These are phyloP conservation scores for Acrobasis consociella DNA, from an alignment of 2,888 invertebrate genomes.

Conservation along the genomic window DNA sequence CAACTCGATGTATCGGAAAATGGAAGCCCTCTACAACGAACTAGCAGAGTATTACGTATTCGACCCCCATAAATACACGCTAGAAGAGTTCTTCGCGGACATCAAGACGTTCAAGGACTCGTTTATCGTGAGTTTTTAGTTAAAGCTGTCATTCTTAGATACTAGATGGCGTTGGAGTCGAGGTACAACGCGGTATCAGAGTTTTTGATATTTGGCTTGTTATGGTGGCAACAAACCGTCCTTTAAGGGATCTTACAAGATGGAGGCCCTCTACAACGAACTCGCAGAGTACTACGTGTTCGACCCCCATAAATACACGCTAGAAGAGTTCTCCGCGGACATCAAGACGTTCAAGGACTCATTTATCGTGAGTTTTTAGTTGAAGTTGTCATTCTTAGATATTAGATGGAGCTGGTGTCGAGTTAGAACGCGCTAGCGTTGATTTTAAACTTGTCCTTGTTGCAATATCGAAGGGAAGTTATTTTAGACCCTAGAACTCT, in stretches of 20 bases:
- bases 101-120: conserved; percentile 97
- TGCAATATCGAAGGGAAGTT: too few relatives aligned
- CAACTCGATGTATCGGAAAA: conserved; percentile 96
- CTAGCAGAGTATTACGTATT: conserved; percentile 96
- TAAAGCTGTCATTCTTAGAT: neutral
- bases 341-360: conserved; percentile 97
- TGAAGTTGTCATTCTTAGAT: neutral
- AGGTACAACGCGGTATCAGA: neutral
- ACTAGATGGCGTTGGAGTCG: neutral
- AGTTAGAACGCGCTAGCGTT: neutral
- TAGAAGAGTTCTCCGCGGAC: conserved; percentile 98
- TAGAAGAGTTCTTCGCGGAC: conserved; percentile 98
- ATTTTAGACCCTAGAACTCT: too few relatives aligned
- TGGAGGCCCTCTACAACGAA: conserved; percentile 92
- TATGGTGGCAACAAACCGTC: too few relatives aligned
- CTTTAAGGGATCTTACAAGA: conserved; percentile 77
- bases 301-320: conserved; percentile 94
- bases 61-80: conserved; percentile 95
- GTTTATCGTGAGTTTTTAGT: conserved; percentile 86
- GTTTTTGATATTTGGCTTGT: neutral
- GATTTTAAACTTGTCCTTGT: too few relatives aligned
- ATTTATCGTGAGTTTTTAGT: conserved; percentile 86
- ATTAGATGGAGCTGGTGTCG: neutral
- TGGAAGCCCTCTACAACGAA: conserved; percentile 92
- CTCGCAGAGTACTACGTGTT: conserved; percentile 96